A percentile compares a stretch with the other conserved stretches of the same genome.
Evolutionary conservation across 2,113 vertebrate species (phyloP).

Genomic region (Sinocyclocheilus rhinocerous): DNA sequence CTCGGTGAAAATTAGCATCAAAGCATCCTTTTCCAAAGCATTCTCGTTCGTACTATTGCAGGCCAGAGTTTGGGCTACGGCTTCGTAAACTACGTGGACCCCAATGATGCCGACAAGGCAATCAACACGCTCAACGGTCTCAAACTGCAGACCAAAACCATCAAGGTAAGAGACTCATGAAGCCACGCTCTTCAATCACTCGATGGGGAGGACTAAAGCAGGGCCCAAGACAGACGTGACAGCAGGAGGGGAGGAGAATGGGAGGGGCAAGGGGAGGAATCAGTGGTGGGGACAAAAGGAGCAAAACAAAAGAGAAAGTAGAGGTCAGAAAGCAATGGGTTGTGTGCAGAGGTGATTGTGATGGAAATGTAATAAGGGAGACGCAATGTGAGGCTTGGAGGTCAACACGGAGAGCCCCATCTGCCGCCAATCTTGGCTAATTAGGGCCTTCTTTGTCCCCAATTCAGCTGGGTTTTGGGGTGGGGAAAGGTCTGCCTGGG

Average conservation of each 20-base stretch:
- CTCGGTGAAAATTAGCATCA: not conserved
- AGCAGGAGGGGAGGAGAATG: conserved; percentile 68
- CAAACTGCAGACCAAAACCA: conserved; percentile 96
- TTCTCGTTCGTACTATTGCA: conserved; percentile 61
- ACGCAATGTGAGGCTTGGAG: conserved; percentile 66
- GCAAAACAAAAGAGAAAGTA: conserved; percentile 62
- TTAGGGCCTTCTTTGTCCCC: conserved; percentile 78
- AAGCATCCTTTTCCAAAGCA: not conserved
- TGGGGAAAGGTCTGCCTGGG: conserved; percentile 42
- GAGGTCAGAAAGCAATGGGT: conserved; percentile 82
- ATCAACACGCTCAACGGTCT: conserved; percentile 97
- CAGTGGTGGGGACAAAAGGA: conserved; percentile 64
- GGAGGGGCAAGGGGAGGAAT: conserved; percentile 65
- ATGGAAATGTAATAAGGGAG: conserved; percentile 81
- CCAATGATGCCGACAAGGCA: conserved; percentile 94
- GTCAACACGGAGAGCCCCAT: conserved; percentile 81
- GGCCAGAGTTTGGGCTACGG: conserved; percentile 96
- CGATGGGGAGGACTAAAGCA: conserved; percentile 21
- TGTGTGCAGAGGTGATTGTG: conserved; percentile 80
- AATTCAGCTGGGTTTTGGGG: conserved; percentile 68
- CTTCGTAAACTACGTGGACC: conserved; percentile 96
- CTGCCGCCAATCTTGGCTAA: conserved; percentile 80
- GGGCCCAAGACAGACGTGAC: conserved; percentile 60
- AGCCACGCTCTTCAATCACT: conserved; percentile 11
- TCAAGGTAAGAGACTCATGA: conserved; percentile 82